Conservation (phyloP, 2,888 invertebrate species). For the Gastracanthus pulcherrimus region DNA sequence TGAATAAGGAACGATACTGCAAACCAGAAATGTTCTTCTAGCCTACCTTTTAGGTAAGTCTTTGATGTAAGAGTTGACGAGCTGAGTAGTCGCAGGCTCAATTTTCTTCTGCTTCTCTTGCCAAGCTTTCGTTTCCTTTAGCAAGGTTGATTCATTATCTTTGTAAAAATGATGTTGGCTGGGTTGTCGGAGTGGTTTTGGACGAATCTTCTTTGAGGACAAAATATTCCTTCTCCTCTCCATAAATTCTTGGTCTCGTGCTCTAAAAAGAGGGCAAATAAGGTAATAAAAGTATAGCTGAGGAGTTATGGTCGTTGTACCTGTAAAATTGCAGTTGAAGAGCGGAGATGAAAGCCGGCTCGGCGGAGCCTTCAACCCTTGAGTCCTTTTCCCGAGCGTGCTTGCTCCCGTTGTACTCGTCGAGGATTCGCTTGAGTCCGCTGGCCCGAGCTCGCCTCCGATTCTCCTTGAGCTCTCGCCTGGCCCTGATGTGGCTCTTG, state of each 20-base stretch:
- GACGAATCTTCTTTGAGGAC: conserved; percentile 37
- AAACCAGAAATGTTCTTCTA: neutral
- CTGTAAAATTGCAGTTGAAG: conserved; percentile 39
- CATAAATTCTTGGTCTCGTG: conserved; percentile 68
- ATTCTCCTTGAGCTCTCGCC: conserved; percentile 62
- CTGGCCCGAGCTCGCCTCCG: conserved; percentile 59
- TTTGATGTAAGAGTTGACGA: conserved; percentile 66
- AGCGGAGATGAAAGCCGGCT: neutral
- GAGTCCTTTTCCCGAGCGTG: neutral
- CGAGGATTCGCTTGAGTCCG: conserved; percentile 58
- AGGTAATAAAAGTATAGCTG: no score
- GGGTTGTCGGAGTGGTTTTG: neutral
- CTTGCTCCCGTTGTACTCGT: conserved; percentile 58
- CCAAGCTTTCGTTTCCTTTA: conserved; percentile 71
- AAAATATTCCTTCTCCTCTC: conserved; percentile 63
- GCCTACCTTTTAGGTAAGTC: conserved; percentile 70
- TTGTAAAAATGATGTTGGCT: neutral
- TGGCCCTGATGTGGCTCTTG: conserved; percentile 57
- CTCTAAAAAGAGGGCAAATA: conserved; percentile 60
- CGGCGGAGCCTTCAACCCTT: neutral
- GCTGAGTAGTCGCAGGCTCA: neutral
- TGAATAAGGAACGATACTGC: no score
- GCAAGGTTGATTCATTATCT: conserved; percentile 64
- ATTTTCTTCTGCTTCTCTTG: conserved; percentile 66
- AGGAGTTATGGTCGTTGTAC: no score